phyloP scores from a whole-genome alignment of 2,888 invertebrate species.

The Ferdinandea cuprea region DNA sequence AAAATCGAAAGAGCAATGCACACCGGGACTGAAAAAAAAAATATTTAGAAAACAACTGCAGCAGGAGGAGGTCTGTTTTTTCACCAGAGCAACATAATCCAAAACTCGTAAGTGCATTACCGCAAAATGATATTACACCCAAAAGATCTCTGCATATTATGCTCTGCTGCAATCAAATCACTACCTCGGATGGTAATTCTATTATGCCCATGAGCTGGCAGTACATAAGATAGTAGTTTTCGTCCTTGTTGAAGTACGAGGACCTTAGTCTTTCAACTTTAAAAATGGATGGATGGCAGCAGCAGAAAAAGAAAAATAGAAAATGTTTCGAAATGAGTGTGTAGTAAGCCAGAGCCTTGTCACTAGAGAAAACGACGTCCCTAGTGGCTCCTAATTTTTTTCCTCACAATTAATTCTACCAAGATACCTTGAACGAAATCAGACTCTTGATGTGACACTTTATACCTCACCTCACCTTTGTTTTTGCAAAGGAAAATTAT shows the following conservation, averaged over 20 bases:
- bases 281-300: neutral
- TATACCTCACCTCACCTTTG: slow-evolving; percentile 24
- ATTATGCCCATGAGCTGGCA: slow-evolving; percentile 9
- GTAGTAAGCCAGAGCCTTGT: neutral
- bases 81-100: slow-evolving; percentile 21
- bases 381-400: neutral
- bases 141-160: slow-evolving; percentile 22
- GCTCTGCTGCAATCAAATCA: slow-evolving; percentile 28
- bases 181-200: slow-evolving; percentile 16
- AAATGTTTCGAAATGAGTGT: neutral
- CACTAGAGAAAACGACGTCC: neutral
- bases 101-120: slow-evolving; percentile 55
- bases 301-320: neutral
- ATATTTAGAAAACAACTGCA: neutral
- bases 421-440: slow-evolving; percentile 5
- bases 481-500: neutral
- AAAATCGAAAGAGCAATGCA: slow-evolving; percentile 9
- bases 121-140: slow-evolving; percentile 34
- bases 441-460: slow-evolving; percentile 8
- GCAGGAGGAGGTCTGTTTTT: slow-evolving; percentile 18
- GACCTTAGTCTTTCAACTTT: neutral
- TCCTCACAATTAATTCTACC: slow-evolving; percentile 1
- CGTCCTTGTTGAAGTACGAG: neutral
- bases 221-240: slow-evolving; percentile 4
- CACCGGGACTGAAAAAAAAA: neutral